These are phyloP conservation scores for Philereme vetulata DNA, from an alignment of 2,888 invertebrate genomes.

Conservation along the genomic window DNA sequence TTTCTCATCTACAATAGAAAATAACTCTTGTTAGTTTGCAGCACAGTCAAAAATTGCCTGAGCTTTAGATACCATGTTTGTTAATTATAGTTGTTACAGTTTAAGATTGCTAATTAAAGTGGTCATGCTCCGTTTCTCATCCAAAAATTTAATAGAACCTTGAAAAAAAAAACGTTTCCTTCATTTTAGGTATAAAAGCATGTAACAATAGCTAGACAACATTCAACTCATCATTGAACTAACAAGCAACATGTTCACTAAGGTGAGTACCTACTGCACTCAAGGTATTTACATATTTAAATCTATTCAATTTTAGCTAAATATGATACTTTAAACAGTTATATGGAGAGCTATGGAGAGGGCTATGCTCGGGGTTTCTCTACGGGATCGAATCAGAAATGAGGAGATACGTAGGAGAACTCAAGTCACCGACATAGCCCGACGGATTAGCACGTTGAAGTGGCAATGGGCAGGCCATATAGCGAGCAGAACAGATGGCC, in stretches of 20 bases:
- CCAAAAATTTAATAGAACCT: conserved; percentile 60
- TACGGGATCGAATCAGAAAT: no score
- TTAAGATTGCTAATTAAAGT: conserved; percentile 54
- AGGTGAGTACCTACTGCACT: conserved; percentile 49
- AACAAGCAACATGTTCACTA: conserved; percentile 62
- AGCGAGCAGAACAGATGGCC: no score
- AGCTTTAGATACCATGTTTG: conserved; percentile 32
- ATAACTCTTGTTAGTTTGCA: background rate
- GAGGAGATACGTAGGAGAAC: no score
- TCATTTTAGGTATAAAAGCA: conserved; percentile 64
- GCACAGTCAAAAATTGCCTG: conserved; percentile 34
- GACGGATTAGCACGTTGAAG: no score
- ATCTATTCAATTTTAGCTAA: no score
- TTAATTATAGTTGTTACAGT: conserved; percentile 45
- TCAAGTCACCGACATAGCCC: no score
- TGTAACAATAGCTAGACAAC: conserved; percentile 56
- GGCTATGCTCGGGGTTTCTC: no score
- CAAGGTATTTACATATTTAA: no score
- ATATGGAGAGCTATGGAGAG: no score
- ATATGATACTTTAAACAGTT: no score
- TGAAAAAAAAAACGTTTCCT: conserved; percentile 61
- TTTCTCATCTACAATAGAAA: conserved; percentile 7
- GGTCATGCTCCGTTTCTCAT: conserved; percentile 65
- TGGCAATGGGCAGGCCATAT: no score
- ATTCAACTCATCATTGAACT: conserved; percentile 61